These are phyloP conservation scores for Bufo bufo DNA, from an alignment of 2,113 vertebrate species.

Conservation along the genomic window DNA sequence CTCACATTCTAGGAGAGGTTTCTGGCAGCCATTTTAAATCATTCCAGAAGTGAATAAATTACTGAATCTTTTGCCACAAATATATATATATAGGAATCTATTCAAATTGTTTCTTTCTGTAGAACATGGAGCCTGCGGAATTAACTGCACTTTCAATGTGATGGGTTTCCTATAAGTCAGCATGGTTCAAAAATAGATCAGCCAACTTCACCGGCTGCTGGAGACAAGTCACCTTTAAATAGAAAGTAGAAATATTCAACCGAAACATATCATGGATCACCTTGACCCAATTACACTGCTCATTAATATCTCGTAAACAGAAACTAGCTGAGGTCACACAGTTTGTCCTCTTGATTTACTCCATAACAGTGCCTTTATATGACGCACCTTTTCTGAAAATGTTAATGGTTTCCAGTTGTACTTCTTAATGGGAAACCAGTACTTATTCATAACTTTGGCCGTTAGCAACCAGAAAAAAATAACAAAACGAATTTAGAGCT, in stretches of 20 bases:
- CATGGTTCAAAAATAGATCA: neutral
- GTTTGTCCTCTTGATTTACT: neutral
- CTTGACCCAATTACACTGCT: neutral
- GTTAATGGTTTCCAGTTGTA: neutral
- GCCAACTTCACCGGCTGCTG: neutral
- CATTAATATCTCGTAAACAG: conserved; percentile 17
- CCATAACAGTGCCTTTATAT: neutral
- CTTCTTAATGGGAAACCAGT: neutral
- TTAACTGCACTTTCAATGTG: no score
- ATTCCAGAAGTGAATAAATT: no score
- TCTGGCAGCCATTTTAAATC: no score
- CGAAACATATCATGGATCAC: neutral
- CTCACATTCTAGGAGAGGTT: no score
- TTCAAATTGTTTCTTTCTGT: no score
- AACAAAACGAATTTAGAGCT: neutral
- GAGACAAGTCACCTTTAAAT: neutral
- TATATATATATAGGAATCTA: no score
- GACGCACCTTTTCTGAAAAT: neutral
- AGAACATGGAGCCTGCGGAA: no score
- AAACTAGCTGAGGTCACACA: neutral
- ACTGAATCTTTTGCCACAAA: no score
- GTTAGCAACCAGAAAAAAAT: neutral
- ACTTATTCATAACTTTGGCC: neutral
- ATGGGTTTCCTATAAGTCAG: no score
- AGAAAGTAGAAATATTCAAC: neutral